These are phyloP conservation scores for Burhinus bistriatus DNA, from an alignment of 2,113 vertebrate species.

Conservation along the genomic window DNA sequence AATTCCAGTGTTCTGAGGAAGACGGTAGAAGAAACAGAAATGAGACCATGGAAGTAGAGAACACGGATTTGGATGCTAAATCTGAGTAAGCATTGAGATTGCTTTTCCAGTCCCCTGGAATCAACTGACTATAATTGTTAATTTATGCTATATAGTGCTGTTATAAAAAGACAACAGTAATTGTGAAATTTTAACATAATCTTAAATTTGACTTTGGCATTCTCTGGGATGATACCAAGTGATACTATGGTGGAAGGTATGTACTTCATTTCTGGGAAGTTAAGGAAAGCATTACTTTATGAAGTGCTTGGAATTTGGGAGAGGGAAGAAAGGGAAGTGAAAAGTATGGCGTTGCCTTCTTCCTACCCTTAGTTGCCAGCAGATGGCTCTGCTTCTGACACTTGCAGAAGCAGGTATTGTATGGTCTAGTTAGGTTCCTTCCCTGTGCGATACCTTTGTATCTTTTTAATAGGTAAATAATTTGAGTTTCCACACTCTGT, in stretches of 20 bases:
- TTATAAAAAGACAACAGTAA: not conserved
- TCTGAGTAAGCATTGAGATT: constrained; percentile 54
- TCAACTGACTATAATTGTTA: not conserved
- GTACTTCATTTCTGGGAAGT: not conserved
- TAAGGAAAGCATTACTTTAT: not conserved
- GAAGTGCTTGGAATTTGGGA: not conserved
- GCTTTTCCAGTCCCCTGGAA: not conserved
- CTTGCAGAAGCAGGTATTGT: not conserved
- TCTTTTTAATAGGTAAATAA: not conserved
- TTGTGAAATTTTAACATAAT: not conserved
- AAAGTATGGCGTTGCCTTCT: not conserved
- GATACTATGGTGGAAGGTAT: not conserved
- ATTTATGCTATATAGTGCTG: not conserved
- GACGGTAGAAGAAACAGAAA: not conserved
- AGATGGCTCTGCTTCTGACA: not conserved
- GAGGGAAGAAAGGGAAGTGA: rapidly evolving
- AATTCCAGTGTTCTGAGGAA: constrained; percentile 52
- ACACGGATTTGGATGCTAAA: not conserved
- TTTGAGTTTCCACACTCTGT: not conserved
- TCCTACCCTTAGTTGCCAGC: not conserved
- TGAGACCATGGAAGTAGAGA: constrained; percentile 13
- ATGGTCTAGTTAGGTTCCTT: not conserved
- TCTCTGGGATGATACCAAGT: not conserved
- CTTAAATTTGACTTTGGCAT: not conserved
- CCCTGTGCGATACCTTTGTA: not conserved